Base-by-base conservation (phyloP, 1,140 invertebrate species). In the Telenomus remus region DNA sequence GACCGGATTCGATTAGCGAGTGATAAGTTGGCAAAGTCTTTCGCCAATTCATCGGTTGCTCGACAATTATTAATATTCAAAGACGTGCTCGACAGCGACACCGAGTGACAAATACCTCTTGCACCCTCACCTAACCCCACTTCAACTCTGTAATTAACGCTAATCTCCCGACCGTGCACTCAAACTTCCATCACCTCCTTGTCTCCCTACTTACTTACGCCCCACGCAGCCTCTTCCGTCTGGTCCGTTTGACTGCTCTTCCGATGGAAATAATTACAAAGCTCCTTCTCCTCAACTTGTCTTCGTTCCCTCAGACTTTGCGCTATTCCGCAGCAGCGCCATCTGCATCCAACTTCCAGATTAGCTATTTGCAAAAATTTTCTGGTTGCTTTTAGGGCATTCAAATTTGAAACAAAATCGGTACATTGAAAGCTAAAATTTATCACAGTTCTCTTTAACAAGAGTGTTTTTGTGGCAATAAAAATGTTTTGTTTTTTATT, bases 71-170 rank as follows among this genome's bases (percentile, higher is more conserved):
- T 87, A 87, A 87, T 87, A 87, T 87, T 86, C 79, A 80, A 44
- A 76, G 75, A 65, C 70, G 82, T 79, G 81, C 77, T 76, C 77
- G 66, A 54, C 61, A 78, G 79, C 82, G 80, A 80, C 80, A 80
- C 78, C 79, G 75, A 82, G 85, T 87, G 86, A 87, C 86, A 87
- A 87, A 87, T 87, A 86, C 81, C 82, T 81, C 78, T 54, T 46
- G 50, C 71, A 33, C 44, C 61, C 66, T 70, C 71, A 71, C 73
- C 78, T 66, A 76, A 80, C 83, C 80, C 82, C 76, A 73, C 77
- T 78, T 80, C 82, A 74, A 81, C 82, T 87, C 82, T 85, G 85
- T 85, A 87, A 87, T 87, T 87, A 87, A 86, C 86, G 84, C 86
- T 87, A 86, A 87, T 86, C 85, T 86, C 82, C 79, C 72, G 74